Percentiles rank a stretch among this genome's conserved stretches.
Evolutionary conservation across 2,797 vertebrate genomes (phyloP).

Genomic region (Acanthiza pusilla): DNA sequence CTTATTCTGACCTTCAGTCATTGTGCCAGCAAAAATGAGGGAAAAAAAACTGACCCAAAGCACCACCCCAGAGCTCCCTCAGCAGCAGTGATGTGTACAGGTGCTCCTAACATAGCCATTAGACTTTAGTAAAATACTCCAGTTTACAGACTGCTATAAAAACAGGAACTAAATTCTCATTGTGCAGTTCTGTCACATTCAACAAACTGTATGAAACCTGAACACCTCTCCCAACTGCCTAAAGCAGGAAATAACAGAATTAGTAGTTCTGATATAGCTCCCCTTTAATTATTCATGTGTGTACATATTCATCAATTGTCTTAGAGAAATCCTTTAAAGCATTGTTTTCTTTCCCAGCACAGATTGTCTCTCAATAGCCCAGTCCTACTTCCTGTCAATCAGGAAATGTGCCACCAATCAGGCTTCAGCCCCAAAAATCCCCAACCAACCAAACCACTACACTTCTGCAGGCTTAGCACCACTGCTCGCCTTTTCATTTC

Average conservation of each 20-base stretch:
- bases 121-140: not conserved
- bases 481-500: not conserved
- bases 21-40: not conserved
- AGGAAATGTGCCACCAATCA: not conserved
- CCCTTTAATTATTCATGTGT: not conserved
- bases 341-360: not conserved
- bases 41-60: not conserved
- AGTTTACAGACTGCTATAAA: not conserved
- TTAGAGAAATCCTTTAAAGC: not conserved
- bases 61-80: not conserved
- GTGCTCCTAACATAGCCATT: not conserved
- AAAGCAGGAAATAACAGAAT: not conserved
- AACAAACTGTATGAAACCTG: not conserved
- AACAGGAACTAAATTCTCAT: not conserved
- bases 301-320: accelerated
- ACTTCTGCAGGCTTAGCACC: not conserved
- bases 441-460: not conserved
- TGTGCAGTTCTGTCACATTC: not conserved
- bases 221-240: not conserved
- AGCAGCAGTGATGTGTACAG: not conserved
- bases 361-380: not conserved
- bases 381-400: not conserved
- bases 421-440: not conserved
- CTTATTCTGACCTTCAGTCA: not conserved
- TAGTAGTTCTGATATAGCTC: not conserved